Evolutionary conservation across 2,888 invertebrate genomes (phyloP), one percentile per base, ranked within the genome.

Genomic region (Orthosia gracilis): DNA sequence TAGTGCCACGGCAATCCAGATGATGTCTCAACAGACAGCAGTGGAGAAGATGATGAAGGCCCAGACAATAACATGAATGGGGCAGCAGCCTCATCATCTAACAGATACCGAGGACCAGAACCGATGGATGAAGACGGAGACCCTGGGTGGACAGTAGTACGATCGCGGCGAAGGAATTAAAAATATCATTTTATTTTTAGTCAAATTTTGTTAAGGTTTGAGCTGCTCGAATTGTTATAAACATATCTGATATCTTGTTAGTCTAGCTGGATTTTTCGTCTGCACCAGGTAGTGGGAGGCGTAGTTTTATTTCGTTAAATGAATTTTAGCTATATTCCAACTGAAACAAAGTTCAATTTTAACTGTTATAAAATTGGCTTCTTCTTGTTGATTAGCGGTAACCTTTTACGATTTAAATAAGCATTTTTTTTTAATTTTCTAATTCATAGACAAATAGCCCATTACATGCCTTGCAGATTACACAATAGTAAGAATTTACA

Each of bases 141-240:
- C 84, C 97, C 97, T 0, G 98, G 97, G n/a, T 98, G 98, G 98
- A 97, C 97, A 18, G 96, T 97, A 68, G 97, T 98, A 0, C 94
- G 96, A 84, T 93, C 96, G 15, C 93, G 95, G 82, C 96, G 96
- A 90, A 95, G 95, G 94, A 96, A 97, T 94, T 96, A 92, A 92
- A 84, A 61, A 49, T 62, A 70, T 69, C n/a, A 26, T 76, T n/a
- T 61, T 69, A 52, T 68, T 62, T 57, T 61, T 78, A 72, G 74
- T 63, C 13, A n/a, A 65, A 64, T 68, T 31, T 75, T 52, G 13
- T 63, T 74, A 18, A 78, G 9, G 11, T 82, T 70, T 82, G 73
- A 79, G 82, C 79, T 86, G 66, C 76, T 84, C 15, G 12, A n/a
- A 69, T 61, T 67, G 21, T 55, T 58, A 70, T 18, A 50, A 57